Evolutionary conservation across 37 sponge, comb jelly and placozoan species (phyloP).

Genomic region (Amphimedon queenslandica): DNA sequence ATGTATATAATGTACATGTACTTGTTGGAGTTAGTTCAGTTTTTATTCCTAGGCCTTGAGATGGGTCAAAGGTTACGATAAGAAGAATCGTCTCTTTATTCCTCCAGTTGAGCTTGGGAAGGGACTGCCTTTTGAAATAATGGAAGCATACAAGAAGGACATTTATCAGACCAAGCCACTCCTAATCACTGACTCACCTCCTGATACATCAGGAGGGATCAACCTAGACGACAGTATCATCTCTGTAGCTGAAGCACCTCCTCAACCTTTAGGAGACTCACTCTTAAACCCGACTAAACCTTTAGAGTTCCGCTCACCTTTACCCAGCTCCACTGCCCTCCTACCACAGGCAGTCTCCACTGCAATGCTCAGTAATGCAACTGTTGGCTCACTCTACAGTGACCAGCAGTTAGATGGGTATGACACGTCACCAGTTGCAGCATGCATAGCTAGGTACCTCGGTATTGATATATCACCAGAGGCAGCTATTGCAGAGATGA

Average conservation of each 20-base stretch:
- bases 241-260: background rate
- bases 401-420: slow-evolving; percentile 36
- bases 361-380: slow-evolving; percentile 16
- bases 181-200: background rate
- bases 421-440: slow-evolving; percentile 70
- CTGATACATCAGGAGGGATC: slow-evolving; percentile 5
- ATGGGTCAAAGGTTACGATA: slow-evolving; percentile 70
- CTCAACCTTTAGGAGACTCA: background rate
- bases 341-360: background rate
- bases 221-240: background rate
- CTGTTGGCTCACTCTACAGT: background rate
- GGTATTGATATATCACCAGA: slow-evolving; percentile 87
- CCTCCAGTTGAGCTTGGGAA: slow-evolving; percentile 78
- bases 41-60: slow-evolving; percentile 56
- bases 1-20: background rate
- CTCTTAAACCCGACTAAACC: background rate
- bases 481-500: slow-evolving; percentile 51
- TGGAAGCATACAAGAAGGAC: slow-evolving; percentile 54
- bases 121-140: slow-evolving; percentile 72
- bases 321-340: slow-evolving; percentile 17
- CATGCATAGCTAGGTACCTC: slow-evolving; percentile 89
- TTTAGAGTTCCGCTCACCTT: slow-evolving; percentile 11
- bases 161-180: background rate
- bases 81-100: slow-evolving; percentile 63
- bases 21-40: slow-evolving; percentile 6